Percentiles rank a stretch among this genome's conserved stretches.
These are phyloP conservation scores for Mesocricetus auratus DNA, from an alignment of 2,113 vertebrate genomes.

Conservation along the genomic window DNA sequence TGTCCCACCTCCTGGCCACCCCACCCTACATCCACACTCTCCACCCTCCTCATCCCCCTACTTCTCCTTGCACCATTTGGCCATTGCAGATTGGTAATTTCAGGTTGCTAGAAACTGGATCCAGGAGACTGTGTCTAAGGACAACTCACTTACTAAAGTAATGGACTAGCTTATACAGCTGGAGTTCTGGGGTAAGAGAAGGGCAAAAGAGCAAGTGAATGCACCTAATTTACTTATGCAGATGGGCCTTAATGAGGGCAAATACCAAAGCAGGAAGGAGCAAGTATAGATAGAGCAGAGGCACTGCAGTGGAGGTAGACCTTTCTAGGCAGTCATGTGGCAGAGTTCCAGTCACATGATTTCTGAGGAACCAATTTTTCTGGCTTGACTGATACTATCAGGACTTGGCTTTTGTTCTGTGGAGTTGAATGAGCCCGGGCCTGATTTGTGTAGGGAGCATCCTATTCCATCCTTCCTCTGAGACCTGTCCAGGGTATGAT, in stretches of 20 bases:
- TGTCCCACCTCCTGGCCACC: no score
- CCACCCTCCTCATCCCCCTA: no score
- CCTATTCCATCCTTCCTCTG: not conserved
- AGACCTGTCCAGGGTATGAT: not conserved
- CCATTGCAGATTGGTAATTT: not conserved
- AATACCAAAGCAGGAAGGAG: not conserved
- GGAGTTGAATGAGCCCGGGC: not conserved
- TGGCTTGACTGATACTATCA: not conserved
- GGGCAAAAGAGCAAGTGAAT: not conserved
- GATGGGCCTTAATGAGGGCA: rapidly evolving
- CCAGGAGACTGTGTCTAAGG: not conserved
- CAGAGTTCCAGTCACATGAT: not conserved
- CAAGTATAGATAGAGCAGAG: not conserved
- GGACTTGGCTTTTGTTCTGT: not conserved
- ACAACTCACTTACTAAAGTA: not conserved
- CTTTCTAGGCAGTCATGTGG: not conserved
- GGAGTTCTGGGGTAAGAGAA: not conserved
- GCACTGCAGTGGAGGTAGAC: not conserved
- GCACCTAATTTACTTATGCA: not conserved
- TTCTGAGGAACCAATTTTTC: not conserved
- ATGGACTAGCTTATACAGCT: not conserved
- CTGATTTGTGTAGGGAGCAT: not conserved
- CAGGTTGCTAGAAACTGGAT: not conserved
- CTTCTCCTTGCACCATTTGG: no score
- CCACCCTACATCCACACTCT: no score